Percentiles rank a stretch among this genome's conserved stretches.
Conservation (phyloP, 2,113 vertebrate genomes). For the Paedocypris sp. region DNA sequence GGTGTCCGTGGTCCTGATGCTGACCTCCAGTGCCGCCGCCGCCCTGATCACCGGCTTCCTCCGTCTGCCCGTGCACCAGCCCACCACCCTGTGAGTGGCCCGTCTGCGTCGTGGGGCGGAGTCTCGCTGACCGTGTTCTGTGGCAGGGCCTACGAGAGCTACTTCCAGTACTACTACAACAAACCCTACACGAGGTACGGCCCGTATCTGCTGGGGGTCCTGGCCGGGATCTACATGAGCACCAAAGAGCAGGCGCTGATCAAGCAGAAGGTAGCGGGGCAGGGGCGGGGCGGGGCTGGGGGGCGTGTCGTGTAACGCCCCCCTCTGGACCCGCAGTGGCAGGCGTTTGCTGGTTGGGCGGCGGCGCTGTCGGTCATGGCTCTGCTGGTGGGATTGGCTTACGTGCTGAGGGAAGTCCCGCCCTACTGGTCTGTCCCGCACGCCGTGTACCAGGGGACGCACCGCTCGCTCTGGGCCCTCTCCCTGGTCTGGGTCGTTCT, state of each 20-base stretch:
- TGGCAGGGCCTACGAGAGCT: conserved; percentile 55
- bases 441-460: conserved; percentile 69
- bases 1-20: conserved; percentile 50
- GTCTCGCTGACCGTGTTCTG: no score
- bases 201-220: conserved; percentile 69
- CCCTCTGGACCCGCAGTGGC: no score
- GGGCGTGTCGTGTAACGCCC: no score
- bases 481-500: conserved; percentile 69
- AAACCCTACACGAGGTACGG: conserved; percentile 73
- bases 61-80: conserved; percentile 60
- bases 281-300: no score
- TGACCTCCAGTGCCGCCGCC: conserved; percentile 46
- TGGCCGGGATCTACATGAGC: conserved; percentile 61
- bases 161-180: conserved; percentile 68
- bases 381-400: conserved; percentile 55
- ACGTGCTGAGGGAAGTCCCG: conserved; percentile 50
- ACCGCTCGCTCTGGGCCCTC: conserved; percentile 64
- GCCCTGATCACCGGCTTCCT: conserved; percentile 56
- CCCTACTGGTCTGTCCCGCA: conserved; percentile 38
- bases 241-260: conserved; percentile 51
- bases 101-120: no score
- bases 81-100: conserved; percentile 50
- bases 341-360: conserved; percentile 62
- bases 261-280: conserved; percentile 60
- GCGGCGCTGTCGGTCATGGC: conserved; percentile 54